These are phyloP conservation scores for Smutsia temminckii DNA, from an alignment of 2,797 vertebrate genomes.

Conservation along the genomic window DNA sequence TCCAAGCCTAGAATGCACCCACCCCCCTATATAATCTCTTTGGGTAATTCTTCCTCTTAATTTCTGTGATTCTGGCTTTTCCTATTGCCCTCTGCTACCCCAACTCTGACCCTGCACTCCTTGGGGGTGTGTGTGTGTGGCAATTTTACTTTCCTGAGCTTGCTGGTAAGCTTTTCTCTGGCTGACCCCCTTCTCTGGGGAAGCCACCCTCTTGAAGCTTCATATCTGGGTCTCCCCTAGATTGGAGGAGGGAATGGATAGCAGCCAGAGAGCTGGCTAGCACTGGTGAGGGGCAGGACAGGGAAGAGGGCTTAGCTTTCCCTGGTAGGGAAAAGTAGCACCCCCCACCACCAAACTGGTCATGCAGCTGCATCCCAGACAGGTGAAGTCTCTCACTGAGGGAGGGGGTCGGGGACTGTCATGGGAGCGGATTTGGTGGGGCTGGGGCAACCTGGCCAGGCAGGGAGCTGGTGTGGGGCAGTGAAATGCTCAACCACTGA, in stretches of 20 bases:
- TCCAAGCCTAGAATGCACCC: background rate
- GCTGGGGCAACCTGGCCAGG: background rate
- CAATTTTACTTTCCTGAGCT: background rate
- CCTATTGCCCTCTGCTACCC: background rate
- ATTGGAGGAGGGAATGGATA: background rate
- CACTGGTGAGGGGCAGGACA: background rate
- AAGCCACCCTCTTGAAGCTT: background rate
- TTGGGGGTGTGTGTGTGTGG: background rate
- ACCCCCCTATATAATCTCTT: background rate
- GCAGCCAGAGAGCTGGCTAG: background rate
- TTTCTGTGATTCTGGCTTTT: background rate
- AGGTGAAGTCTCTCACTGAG: background rate
- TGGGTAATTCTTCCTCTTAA: background rate
- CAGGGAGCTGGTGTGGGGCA: background rate
- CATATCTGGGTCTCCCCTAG: background rate
- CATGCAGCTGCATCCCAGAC: background rate
- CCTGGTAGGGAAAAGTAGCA: background rate
- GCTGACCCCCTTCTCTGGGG: background rate
- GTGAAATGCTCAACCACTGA: background rate
- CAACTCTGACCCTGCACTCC: background rate
- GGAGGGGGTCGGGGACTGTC: background rate
- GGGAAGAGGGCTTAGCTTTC: background rate
- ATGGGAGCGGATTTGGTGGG: slow-evolving; percentile 5
- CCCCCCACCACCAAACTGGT: background rate
- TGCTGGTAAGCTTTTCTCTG: background rate